Conservation (phyloP, 2,888 invertebrate species). For the Megamerina dolium region DNA sequence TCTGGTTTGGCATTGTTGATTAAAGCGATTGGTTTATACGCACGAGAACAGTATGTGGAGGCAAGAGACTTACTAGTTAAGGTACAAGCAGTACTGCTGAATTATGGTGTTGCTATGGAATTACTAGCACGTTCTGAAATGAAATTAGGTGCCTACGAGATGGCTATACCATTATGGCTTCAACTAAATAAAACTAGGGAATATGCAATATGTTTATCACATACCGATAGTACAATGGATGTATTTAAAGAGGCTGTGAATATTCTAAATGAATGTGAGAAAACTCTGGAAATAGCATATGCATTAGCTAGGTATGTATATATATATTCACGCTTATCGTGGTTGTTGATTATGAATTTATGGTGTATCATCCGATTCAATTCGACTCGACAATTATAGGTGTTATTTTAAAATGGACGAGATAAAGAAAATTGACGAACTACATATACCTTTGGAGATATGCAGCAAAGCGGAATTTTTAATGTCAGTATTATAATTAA, state of each 20-base stretch:
- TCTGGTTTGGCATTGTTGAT: conserved; percentile 60
- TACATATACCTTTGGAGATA: no score
- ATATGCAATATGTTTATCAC: conserved; percentile 34
- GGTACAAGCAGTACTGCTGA: conserved; percentile 47
- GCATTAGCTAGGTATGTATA: conserved; percentile 33
- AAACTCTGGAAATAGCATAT: conserved; percentile 18
- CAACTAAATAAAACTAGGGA: conserved; percentile 23
- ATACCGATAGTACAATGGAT: conserved; percentile 24
- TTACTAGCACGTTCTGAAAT: conserved; percentile 51
- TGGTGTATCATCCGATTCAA: no score
- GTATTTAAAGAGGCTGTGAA: conserved; percentile 51
- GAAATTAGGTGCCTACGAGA: conserved; percentile 52
- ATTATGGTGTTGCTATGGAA: conserved; percentile 50
- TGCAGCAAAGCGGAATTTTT: conserved; percentile 32
- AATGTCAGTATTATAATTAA: conserved; percentile 24
- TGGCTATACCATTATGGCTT: conserved; percentile 43
- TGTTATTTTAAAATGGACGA: conserved; percentile 34
- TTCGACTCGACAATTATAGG: no score
- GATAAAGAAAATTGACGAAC: conserved; percentile 20
- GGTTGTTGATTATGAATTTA: no score
- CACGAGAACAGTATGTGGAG: conserved; percentile 53
- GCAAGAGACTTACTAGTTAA: conserved; percentile 53
- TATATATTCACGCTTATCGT: no score
- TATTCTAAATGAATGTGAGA: conserved; percentile 35
- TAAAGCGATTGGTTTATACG: conserved; percentile 55